phyloP scores from a whole-genome alignment of 2,888 invertebrate genomes.

The Cheiracanthium punctorium region DNA sequence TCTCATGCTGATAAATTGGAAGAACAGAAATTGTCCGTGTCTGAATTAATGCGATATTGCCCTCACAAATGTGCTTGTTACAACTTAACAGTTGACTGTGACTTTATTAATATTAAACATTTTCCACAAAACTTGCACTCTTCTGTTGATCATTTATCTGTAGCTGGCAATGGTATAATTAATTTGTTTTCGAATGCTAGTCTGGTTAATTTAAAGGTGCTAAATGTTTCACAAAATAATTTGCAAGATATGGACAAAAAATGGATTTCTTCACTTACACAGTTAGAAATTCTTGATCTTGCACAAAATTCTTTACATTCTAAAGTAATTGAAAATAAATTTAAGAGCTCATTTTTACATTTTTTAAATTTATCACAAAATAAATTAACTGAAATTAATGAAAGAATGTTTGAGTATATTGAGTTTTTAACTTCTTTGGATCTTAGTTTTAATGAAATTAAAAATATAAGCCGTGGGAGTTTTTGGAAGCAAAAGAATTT shows the following conservation, averaged over 20 bases:
- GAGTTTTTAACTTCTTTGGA: slow-evolving; percentile 73
- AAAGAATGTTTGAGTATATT: slow-evolving; percentile 72
- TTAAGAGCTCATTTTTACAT: slow-evolving; percentile 14
- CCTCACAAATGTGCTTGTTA: slow-evolving; percentile 38
- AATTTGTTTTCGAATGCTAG: slow-evolving; percentile 30
- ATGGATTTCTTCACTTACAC: slow-evolving; percentile 25
- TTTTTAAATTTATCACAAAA: slow-evolving; percentile 55
- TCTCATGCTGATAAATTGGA: slow-evolving; percentile 20
- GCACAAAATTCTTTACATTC: slow-evolving; percentile 46
- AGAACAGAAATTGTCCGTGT: background rate
- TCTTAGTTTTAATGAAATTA: slow-evolving; percentile 76
- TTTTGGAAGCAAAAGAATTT: slow-evolving; percentile 30
- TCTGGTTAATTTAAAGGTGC: slow-evolving; percentile 22
- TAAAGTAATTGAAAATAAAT: slow-evolving; percentile 21
- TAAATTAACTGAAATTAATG: slow-evolving; percentile 29
- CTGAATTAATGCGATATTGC: slow-evolving; percentile 25
- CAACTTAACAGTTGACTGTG: slow-evolving; percentile 36
- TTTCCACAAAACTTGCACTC: slow-evolving; percentile 31
- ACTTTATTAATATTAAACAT: slow-evolving; percentile 4
- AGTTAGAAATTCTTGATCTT: slow-evolving; percentile 43
- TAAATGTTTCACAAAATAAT: slow-evolving; percentile 56
- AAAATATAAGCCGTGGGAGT: slow-evolving; percentile 69
- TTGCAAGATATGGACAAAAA: slow-evolving; percentile 27
- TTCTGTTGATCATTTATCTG: slow-evolving; percentile 26
- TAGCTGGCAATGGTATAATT: slow-evolving; percentile 43